Base-by-base conservation (phyloP, 2,113 vertebrate genomes). In the Petromus typicus region DNA sequence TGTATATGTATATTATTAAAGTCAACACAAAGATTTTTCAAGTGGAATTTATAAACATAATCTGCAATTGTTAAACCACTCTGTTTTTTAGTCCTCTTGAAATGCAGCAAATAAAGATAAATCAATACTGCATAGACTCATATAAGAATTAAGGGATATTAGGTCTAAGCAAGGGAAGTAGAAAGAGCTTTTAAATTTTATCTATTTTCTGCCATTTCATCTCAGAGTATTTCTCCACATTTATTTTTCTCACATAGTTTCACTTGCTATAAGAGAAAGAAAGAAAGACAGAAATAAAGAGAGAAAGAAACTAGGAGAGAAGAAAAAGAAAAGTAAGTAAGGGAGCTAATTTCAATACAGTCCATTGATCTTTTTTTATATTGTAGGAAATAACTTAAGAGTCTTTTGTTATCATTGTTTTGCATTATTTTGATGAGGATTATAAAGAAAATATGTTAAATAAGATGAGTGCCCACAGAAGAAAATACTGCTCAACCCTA, bases 11-110 rank as follows among this genome's bases (percentile, higher is more conserved):
- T 45, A 54, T 71, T 78, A 88, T 86, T 87, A 92, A 89, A 81
- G 56, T 96, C 86, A 63, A 71, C 43, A 57, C 22, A 56, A 61
- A 89, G 20, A 63, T 32, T 92, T 90, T 92, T 80, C 34, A 86
- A 82, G 93, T 86, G n/a, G 17, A 10, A 40, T 64, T 85, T 84
- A 43, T 59, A 95, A 75, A 90, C 94, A 83, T 63, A 95, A 95
- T 84, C n/a, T 11, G 16, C 81, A 57, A 79, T 54, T 86, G 17
- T 73, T 66, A 64, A 67, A 37, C 32, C 83, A 86, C 67, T 67
- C 63, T 59, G 1, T n/a, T 73, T 80, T 83, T 69, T 32, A 75
- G 45, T 30, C 13, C 64, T 69, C 25, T 67, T 37, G 7, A 43
- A n/a, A 67, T 11, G 69, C 27, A 92, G 73, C 11, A 75, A 34